Base-by-base conservation (phyloP, 2,113 vertebrate species). In the Cryptomyrus ogoouensis region DNA sequence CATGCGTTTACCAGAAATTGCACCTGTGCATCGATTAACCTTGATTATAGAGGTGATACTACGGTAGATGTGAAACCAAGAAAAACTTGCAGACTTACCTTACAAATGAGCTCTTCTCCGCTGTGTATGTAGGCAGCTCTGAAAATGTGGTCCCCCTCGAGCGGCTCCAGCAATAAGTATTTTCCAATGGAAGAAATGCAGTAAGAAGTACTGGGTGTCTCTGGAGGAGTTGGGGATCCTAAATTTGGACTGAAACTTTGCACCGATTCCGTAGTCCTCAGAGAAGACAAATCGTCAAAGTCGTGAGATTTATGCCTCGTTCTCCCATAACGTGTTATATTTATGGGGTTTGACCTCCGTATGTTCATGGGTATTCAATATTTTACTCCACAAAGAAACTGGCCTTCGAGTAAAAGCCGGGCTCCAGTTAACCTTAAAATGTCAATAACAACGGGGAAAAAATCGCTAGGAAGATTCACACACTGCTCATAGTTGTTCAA, bases 331-430 rank as follows among this genome's bases (percentile, higher is more conserved):
- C 98, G 97, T 94, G 98, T 96, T 97, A 99, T 99, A 94, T 97
- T 97, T 96, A 99, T 99, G 93, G 98, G 98, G 97, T 97, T 98
- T 93, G 98, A 99, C 96, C 98, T 98, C 97, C 98, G 98, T 98
- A 99, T 98, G 98, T 98, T 99, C 98, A 99, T 99, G 97, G 96
- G 97, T 97, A 97, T 97, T 93, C 95, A 95, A 94, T 95, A 94
- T 42, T 91, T 92, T 89, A 92, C 88, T 93, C 95, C 94, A 94
- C 92, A 92, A 89, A 85, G 24, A 92, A 91, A 89, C 27, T 88
- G 83, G 62, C 44, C 89, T 92, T 92, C 91, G 91, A 93, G 90
- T 91, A 90, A 87, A 87, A 91, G 80, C 47, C 83, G 46, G 84
- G 80, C 88, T 85, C 66, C 84, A 88, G 27, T 70, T 70, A 87